Evolutionary conservation across 2,888 invertebrate species (phyloP).

Genomic region (Scaeva pyrastri): DNA sequence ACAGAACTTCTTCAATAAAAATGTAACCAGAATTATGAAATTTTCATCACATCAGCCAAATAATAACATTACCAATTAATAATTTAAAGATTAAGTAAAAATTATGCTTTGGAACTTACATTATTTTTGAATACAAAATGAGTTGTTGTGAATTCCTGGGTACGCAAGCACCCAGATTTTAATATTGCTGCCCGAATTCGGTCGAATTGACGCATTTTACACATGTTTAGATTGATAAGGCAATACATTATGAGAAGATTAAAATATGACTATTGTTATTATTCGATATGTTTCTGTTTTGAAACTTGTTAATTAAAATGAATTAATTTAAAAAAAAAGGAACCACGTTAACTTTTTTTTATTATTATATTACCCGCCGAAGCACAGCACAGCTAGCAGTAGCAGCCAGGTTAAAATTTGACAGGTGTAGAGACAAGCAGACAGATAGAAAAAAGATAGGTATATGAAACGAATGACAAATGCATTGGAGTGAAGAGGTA

Average conservation of each 20-base stretch:
- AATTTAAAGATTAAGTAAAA: background rate
- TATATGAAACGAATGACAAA: no score
- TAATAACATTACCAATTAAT: background rate
- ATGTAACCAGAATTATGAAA: background rate
- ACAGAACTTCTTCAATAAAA: background rate
- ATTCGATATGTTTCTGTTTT: constrained; percentile 1
- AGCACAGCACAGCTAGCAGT: background rate
- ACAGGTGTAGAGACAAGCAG: constrained; percentile 7
- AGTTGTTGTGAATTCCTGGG: constrained; percentile 38
- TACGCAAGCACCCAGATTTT: constrained; percentile 41
- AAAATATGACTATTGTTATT: background rate
- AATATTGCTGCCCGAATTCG: constrained; percentile 32
- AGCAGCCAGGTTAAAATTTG: background rate
- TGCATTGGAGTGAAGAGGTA: background rate
- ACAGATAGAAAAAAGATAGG: no score
- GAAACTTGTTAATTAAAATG: background rate
- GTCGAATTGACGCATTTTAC: constrained; percentile 59
- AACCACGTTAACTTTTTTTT: background rate
- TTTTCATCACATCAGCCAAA: background rate
- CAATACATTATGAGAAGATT: constrained; percentile 55
- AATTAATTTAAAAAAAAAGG: background rate
- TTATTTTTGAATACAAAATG: constrained; percentile 13
- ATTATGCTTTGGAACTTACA: constrained; percentile 21
- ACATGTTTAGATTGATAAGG: constrained; percentile 58
- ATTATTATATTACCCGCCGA: background rate